A percentile compares a stretch with the other conserved stretches of the same genome.
These are phyloP conservation scores for Piaya cayana DNA, from an alignment of 2,113 vertebrate species.

Conservation along the genomic window DNA sequence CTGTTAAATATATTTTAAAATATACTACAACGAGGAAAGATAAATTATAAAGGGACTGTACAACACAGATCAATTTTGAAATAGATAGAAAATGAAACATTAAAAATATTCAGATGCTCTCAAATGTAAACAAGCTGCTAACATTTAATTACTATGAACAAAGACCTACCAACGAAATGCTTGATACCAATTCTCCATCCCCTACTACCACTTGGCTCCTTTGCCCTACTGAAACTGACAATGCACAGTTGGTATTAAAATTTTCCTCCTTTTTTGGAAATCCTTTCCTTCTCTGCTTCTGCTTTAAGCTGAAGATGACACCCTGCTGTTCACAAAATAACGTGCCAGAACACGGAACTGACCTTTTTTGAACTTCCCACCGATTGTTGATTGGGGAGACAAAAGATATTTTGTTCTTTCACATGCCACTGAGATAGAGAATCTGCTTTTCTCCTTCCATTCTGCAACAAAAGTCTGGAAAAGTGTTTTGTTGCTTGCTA, in stretches of 20 bases:
- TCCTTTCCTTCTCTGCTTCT: background rate
- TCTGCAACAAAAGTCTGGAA: constrained; percentile 90
- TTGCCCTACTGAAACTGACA: background rate
- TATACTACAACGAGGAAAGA: background rate
- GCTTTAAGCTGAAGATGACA: background rate
- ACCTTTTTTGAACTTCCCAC: constrained; percentile 86
- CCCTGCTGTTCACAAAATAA: background rate
- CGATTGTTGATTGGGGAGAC: constrained; percentile 75
- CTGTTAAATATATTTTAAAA: background rate
- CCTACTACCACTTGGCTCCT: background rate
- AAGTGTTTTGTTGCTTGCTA: constrained; percentile 86
- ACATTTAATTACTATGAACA: background rate
- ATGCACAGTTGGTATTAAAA: background rate
- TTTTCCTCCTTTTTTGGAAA: background rate
- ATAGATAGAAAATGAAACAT: background rate
- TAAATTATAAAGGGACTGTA: background rate
- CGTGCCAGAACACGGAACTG: background rate
- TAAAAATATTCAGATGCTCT: background rate
- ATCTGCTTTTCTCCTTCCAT: constrained; percentile 86
- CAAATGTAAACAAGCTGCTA: background rate
- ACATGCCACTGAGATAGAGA: constrained; percentile 88
- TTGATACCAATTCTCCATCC: background rate
- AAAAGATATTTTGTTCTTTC: constrained; percentile 73
- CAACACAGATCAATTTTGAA: background rate
- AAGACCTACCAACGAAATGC: background rate